These are phyloP conservation scores for Halictus ligatus DNA, from an alignment of 2,888 invertebrate species.

Conservation along the genomic window DNA sequence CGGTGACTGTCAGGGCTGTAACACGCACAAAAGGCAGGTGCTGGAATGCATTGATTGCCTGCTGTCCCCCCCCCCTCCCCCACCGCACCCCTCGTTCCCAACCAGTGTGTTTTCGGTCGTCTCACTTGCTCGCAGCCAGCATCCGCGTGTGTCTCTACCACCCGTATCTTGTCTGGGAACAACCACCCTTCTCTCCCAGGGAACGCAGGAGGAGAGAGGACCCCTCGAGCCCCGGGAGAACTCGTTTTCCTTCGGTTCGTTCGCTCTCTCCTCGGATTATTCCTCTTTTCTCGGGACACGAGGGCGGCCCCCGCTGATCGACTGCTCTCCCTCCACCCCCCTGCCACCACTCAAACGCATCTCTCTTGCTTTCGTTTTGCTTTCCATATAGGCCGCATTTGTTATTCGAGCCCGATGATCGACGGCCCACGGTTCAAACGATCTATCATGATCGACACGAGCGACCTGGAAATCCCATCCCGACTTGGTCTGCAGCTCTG, in stretches of 20 bases:
- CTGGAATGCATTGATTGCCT: conserved; percentile 79
- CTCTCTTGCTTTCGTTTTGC: conserved; percentile 1
- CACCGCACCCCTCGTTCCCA: background rate
- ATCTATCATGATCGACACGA: background rate
- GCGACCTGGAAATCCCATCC: background rate
- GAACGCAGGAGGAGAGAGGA: conserved; percentile 26
- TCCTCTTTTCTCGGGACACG: conserved; percentile 30
- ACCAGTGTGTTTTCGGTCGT: background rate
- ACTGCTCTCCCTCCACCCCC: background rate
- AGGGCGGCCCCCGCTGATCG: conserved; percentile 23
- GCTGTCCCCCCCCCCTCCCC: conserved; percentile 23
- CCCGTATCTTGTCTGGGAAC: conserved; percentile 58
- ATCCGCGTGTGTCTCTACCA: conserved; percentile 33
- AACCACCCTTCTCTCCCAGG: conserved; percentile 55
- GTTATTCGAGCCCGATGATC: conserved; percentile 8
- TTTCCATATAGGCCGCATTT: background rate
- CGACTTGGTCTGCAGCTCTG: background rate
- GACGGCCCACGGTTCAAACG: background rate
- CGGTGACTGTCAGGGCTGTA: conserved; percentile 62
- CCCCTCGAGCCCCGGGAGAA: conserved; percentile 31
- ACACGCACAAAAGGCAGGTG: conserved; percentile 79
- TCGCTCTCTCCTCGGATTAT: conserved; percentile 35
- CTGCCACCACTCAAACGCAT: background rate
- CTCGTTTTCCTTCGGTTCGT: conserved; percentile 22
- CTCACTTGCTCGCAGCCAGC: conserved; percentile 24